Percentiles rank a stretch among this genome's conserved stretches.
Evolutionary conservation across 2,888 invertebrate genomes (phyloP).

Genomic region (Torymus texanus): DNA sequence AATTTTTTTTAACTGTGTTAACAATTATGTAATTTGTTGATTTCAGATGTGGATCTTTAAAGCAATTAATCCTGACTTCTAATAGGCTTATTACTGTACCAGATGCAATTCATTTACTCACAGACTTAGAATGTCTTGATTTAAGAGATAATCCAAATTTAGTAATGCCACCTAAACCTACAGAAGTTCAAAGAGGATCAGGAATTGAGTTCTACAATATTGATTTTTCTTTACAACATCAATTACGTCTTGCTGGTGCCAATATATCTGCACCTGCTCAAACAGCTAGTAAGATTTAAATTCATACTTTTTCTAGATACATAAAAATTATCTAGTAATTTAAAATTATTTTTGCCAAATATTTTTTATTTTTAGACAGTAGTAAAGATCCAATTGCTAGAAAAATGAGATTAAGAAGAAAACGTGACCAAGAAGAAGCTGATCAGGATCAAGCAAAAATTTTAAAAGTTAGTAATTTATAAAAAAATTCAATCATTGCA

Average conservation of each 20-base stretch:
- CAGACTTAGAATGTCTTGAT: constrained; percentile 92
- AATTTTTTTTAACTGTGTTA: constrained; percentile 12
- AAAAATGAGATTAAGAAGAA: constrained; percentile 90
- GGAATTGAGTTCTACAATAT: constrained; percentile 97
- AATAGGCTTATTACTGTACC: constrained; percentile 97
- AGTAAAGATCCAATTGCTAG: constrained; percentile 95
- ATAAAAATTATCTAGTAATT: not conserved
- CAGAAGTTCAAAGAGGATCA: constrained; percentile 84
- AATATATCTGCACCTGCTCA: constrained; percentile 85
- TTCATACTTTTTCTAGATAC: constrained; percentile 9
- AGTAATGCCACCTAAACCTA: constrained; percentile 98
- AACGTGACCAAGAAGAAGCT: constrained; percentile 87
- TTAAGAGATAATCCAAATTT: constrained; percentile 95
- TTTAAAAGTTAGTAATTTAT: constrained; percentile 78
- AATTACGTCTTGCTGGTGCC: constrained; percentile 93
- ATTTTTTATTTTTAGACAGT: constrained; percentile 74
- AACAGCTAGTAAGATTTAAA: constrained; percentile 78
- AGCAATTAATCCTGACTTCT: constrained; percentile 93
- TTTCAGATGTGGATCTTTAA: constrained; percentile 92
- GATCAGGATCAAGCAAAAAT: constrained; percentile 93
- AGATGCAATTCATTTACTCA: constrained; percentile 96
- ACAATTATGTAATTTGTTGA: constrained; percentile 34
- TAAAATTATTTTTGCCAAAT: not conserved
- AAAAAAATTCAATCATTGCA: too few species aligned
- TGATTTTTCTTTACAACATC: constrained; percentile 97